Base-by-base conservation (phyloP, 2,113 vertebrate genomes). In the Macquaria australasica region DNA sequence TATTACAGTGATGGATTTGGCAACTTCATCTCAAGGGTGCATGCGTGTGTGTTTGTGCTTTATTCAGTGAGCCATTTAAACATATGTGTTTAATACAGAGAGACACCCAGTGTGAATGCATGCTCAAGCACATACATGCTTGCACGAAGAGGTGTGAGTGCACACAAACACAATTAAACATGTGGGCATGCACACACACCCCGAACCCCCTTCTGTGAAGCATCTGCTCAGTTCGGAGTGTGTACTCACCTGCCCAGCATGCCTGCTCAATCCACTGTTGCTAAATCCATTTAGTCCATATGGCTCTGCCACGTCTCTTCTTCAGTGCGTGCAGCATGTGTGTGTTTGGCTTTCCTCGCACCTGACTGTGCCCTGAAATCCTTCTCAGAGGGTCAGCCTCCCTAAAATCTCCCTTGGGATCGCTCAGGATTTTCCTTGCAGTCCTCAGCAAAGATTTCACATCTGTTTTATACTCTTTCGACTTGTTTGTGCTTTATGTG, bases 211-310 rank as follows among this genome's bases (percentile, higher is more conserved):
- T 15, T 60, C 76, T 55, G 84, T 59, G 77, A 74, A 82, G 73
- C 86, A 88, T 93, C 86, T 91, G 84, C 82, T 89, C 74, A 39
- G 45, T 81, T 73, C 48, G 1, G 39, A 75, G 53, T 53, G 31
- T 85, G 73, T 58, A 64, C 84, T 91, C 82, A 85, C 87, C 87
- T 85, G 84, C 77, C 55, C 87, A 91, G 84, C 82, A 79, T 31
- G 90, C 75, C 71, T 37, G 58, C 73, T 23, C 55, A 77, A 53
- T 86, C 62, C 84, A 55, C 64, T 70, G 73, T 43, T 55, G 23
- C 80, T 79, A 84, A 91, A 91, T 81, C 84, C 75, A 80, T 90
- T 89, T 75, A 72, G 84, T 79, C 89, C 88, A 72, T 93, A 81
- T 85, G 87, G 80, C 56, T 81, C 23, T 41, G 73, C 58, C 66